Base-by-base conservation (phyloP, 2,888 invertebrate species). In the Euplagia quadripunctaria region DNA sequence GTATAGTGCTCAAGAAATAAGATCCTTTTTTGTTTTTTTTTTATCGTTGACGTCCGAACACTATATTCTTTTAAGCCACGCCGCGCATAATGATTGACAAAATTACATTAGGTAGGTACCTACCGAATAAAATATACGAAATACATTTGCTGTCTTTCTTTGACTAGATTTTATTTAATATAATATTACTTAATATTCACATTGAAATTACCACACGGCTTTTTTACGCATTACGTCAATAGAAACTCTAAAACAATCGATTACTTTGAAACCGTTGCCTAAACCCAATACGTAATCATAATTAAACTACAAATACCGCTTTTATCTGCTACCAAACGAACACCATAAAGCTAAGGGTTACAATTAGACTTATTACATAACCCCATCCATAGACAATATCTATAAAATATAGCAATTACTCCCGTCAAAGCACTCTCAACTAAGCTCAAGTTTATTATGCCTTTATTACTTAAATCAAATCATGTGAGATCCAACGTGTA, bases 401-500 rank as follows among this genome's bases (percentile, higher is more conserved):
- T 55, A 76, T 74, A 66, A 68, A 73, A 70, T 71, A 73, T 73
- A 43, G 70, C 16, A 8, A 64, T 71, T 73, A 72, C 63, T 70
- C 51, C 72, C 68, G 71, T 49, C 55, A 67, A 67, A 67, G 70
- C 14, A n/a, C 49, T 70, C 41, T 51, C 41, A 70, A 73, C 64
- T 68, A 71, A 73, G 64, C 70, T 43, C 68, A 64, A 83, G 79
- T 81, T 81, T 64, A 67, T 77, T 75, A 77, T 76, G 76, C 84
- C 86, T 87, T 84, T 82, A 87, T 87, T 84, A 82, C 82, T 82
- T 80, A 86, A 86, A 89, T 90, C 88, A 84, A 87, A 86, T 83
- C 87, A 86, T 88, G 85, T 88, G 90, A 90, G 89, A 85, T 85
- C 77, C 82, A 88, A 86, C 88, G 84, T 86, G 88, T 90, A 89